Percentiles rank a stretch among this genome's conserved stretches.
These are phyloP conservation scores for Neoseiulus cucumeris DNA, from an alignment of 1,140 invertebrate species.

Conservation along the genomic window DNA sequence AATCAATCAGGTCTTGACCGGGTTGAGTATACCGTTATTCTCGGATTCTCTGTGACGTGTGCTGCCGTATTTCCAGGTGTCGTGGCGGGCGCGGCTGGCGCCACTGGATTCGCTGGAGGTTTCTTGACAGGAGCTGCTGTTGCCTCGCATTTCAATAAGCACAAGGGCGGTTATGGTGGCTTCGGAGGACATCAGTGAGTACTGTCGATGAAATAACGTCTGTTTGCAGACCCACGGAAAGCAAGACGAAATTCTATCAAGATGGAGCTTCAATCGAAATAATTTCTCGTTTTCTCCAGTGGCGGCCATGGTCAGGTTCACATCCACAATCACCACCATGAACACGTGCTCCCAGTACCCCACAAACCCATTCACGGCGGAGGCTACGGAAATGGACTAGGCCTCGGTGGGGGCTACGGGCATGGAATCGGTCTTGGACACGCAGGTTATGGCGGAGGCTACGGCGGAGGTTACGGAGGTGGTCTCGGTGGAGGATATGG, in stretches of 20 bases:
- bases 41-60: neutral
- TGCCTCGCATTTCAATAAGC: neutral
- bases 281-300: neutral
- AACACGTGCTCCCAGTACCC: neutral
- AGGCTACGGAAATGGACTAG: neutral
- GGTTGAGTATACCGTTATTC: neutral
- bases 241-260: neutral
- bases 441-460: neutral
- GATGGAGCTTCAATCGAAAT: neutral
- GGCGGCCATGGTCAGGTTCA: neutral
- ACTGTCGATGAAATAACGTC: neutral
- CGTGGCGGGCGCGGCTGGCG: neutral
- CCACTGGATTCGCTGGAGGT: neutral
- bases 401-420: neutral
- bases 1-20: neutral
- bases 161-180: neutral
- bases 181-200: neutral
- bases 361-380: neutral
- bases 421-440: neutral
- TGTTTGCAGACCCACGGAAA: neutral
- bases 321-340: neutral
- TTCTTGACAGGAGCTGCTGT: neutral
- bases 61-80: neutral
- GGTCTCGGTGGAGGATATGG: neutral
- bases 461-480: neutral